phyloP scores from a whole-genome alignment of 2,888 invertebrate species.

The Noctua comes region DNA sequence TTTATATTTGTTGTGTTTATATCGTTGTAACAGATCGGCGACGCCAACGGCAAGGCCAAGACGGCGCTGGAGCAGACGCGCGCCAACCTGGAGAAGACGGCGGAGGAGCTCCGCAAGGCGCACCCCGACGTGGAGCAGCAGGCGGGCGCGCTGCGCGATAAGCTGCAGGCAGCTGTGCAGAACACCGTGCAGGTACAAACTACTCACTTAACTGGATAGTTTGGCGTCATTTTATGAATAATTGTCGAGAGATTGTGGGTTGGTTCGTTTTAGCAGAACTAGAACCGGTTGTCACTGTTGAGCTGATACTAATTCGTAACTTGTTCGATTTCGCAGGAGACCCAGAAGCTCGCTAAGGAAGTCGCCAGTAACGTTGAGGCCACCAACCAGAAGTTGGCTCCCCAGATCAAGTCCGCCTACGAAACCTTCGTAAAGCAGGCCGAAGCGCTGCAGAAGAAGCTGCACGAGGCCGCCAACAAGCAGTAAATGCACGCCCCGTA shows the following conservation, averaged over 20 bases:
- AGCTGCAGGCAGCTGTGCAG: conserved; percentile 79
- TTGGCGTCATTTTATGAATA: neutral
- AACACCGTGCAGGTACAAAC: conserved; percentile 79
- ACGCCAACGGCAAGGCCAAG: conserved; percentile 85
- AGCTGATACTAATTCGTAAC: conserved; percentile 1
- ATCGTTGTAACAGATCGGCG: conserved; percentile 72
- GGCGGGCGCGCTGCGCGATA: conserved; percentile 77
- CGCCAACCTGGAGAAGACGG: conserved; percentile 76
- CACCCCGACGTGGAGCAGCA: conserved; percentile 86
- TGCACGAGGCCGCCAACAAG: conserved; percentile 86
- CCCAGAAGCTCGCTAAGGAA: conserved; percentile 83
- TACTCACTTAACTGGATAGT: neutral
- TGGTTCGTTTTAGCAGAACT: neutral
- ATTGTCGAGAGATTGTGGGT: neutral
- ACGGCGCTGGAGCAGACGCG: conserved; percentile 79
- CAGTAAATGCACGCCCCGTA: conserved; percentile 68
- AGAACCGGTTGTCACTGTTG: too few relatives aligned
- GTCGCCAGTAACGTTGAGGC: conserved; percentile 79
- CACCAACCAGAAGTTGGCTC: conserved; percentile 84
- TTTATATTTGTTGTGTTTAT: too few relatives aligned
- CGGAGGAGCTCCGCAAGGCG: conserved; percentile 80
- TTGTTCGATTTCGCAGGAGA: conserved; percentile 70
- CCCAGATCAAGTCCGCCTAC: conserved; percentile 83
- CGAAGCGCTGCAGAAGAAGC: conserved; percentile 81
- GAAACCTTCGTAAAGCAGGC: conserved; percentile 82